Base-by-base conservation (phyloP, 1,140 invertebrate species). In the Panagrolaimus sp. region DNA sequence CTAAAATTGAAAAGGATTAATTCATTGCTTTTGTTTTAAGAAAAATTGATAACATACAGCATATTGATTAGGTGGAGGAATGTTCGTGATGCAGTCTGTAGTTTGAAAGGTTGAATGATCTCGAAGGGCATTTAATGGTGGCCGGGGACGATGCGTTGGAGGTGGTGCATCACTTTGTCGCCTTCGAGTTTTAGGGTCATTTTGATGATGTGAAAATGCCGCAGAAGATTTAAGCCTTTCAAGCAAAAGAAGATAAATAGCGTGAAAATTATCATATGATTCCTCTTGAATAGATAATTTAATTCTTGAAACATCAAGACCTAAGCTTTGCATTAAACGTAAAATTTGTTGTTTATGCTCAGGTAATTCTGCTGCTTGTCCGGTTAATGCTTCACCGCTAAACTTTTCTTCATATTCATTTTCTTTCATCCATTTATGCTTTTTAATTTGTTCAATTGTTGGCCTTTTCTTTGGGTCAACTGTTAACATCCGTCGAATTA, bases 251-350 rank as follows among this genome's bases (percentile, higher is more conserved):
- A 92, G 90, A 84, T 96, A 96, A 75, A 96, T 96, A 57, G 92
- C 93, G 63, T 92, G 91, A 82, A 94, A 91, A 84, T 96, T 92
- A 83, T 96, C 92, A 83, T 95, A 96, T 73, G 90, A 91, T 79
- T 92, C 91, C 78, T 89, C 89, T 72, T 88, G 87, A 57, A 93
- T 88, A n/a, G 91, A 91, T 91, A 92, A 87, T 84, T 89, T 87
- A 31, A 92, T 94, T 85, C 91, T 91, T 63, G 88, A 87, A 63
- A 91, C 89, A 82, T 93, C 91, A 72, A 96, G 93, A 44, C 92
- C 92, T 72, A 95, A 87, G 80, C 91, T 92, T 74, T 93, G 91
- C 92, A 96, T 96, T 20, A 95, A 88, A 68, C 91, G 84, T 3
- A 96, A 85, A 70, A 96, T 92, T 85, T 96, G 92, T 82, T 96